Evolutionary conservation across 35 echinoderm and acorn worm species (phyloP).

Genomic region (Ptychodera flava): DNA sequence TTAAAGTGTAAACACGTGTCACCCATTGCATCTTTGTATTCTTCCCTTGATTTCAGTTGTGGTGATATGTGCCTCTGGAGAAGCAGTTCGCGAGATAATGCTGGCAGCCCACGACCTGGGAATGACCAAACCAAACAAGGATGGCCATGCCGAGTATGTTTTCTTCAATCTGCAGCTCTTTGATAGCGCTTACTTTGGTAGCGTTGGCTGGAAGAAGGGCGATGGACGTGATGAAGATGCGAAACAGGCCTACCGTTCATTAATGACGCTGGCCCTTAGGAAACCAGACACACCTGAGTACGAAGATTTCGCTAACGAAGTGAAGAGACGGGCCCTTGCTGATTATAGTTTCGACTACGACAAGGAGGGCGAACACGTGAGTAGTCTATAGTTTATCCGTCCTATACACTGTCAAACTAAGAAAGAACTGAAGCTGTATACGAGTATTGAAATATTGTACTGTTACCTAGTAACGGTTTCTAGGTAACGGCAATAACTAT

Average conservation of each 20-base stretch:
- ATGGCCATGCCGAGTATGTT: constrained; percentile 55
- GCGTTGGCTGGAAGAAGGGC: constrained; percentile 49
- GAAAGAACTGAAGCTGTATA: no score
- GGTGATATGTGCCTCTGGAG: constrained; percentile 88
- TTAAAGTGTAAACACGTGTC: no score
- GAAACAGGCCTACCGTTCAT: constrained; percentile 65
- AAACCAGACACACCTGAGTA: constrained; percentile 43
- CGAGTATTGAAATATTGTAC: no score
- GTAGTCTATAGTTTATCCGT: background rate
- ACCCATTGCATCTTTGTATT: background rate
- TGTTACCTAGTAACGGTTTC: no score
- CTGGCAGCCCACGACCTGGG: constrained; percentile 61
- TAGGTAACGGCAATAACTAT: no score
- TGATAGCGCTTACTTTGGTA: constrained; percentile 88
- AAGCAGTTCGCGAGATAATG: constrained; percentile 82
- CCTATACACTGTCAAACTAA: no score
- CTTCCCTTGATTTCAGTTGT: constrained; percentile 53
- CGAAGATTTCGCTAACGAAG: constrained; percentile 48
- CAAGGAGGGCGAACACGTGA: constrained; percentile 50
- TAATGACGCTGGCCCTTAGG: constrained; percentile 78
- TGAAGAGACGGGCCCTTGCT: constrained; percentile 39
- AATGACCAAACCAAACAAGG: constrained; percentile 42
- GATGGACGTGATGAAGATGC: constrained; percentile 34
- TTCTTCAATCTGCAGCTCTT: constrained; percentile 91
- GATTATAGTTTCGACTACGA: constrained; percentile 67